Base-by-base conservation (phyloP, 2,888 invertebrate genomes). In the Pseudeuparius sepicola region DNA sequence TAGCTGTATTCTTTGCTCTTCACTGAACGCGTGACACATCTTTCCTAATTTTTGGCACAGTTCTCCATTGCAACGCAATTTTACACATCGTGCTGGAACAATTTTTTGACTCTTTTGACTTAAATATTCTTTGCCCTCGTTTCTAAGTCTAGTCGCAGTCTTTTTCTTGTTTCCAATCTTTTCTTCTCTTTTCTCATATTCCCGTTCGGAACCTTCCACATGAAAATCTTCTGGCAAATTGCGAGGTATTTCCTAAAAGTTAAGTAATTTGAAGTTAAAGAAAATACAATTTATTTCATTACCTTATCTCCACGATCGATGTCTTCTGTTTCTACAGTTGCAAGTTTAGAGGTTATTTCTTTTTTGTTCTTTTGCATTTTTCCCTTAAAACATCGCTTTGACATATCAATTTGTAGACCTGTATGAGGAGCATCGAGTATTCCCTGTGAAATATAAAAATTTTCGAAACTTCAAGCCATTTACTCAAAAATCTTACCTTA, bases 311-410 rank as follows among this genome's bases (percentile, higher is more conserved):
- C 20, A n/a, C n/a, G 6, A 7, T 6, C 20, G 20, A 20, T n/a
- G n/a, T 20, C 20, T 7, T 20, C 20, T n/a, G n/a, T n/a, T 20
- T 20, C 20, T 20, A n/a, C 20, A 20, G 20, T 7, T 20, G n/a
- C 6, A n/a, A 7, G 20, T 20, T n/a, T n/a, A n/a, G n/a, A n/a
- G n/a, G n/a, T n/a, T n/a, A n/a, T n/a, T n/a, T n/a, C n/a, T n/a
- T n/a, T n/a, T n/a, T n/a, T n/a, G n/a, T n/a, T n/a, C n/a, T n/a
- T n/a, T n/a, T n/a, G n/a, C n/a, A n/a, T n/a, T n/a, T n/a, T n/a
- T n/a, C n/a, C n/a, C n/a, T n/a, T n/a, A n/a, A n/a, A n/a, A n/a
- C n/a, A n/a, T n/a, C n/a, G n/a, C n/a, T n/a, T n/a, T n/a, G n/a
- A n/a, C n/a, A n/a, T n/a, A n/a, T n/a, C n/a, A n/a, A n/a, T n/a